Evolutionary conservation across 1,140 invertebrate species (phyloP), one percentile per base, ranked within the genome.

Genomic region (Drosophila sulfurigaster): DNA sequence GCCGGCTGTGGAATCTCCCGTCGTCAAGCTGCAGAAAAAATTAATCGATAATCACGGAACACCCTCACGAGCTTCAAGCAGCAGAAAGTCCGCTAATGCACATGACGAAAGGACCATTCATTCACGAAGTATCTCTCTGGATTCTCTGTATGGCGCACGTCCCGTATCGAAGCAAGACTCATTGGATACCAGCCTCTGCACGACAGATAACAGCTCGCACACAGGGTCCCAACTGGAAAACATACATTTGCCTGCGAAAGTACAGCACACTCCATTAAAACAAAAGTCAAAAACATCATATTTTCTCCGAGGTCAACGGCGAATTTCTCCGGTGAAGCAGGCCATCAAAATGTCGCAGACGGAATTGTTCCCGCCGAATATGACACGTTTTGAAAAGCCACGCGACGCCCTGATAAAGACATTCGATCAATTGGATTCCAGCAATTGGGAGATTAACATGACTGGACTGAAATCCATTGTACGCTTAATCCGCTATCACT

Each of bases 391-490:
- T 35, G 94, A 94, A 4, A 95, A 95, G 80, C 94, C 95, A 1
- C 94, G 95, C 38, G 94, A 94, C n/a, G 94, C 94, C 5, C 81
- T 96, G 1, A 93, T 94, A 6, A 94, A 95, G 51, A 95, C 95
- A 30, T 93, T 96, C 63, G 82, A 93, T 60, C 95, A 96, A 69
- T 91, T 97, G 28, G 95, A 95, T 77, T 95, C 94, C 28, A 93
- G 95, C 76, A 97, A 98, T 78, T 98, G 97, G 98, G 97, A 98
- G 91, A 93, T 95, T 0, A 97, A 96, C 57, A 95, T 98, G 79
- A 95, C 95, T 68, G 97, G 96, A 0, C 93, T 99, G 41, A 94
- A 95, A 57, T 94, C 94, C 57, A 93, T 97, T 30, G 95, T 96
- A 28, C 93, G 96, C 28, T 92, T 99, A 16, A 94, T 95, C 1